Percentiles rank a stretch among this genome's conserved stretches.
Evolutionary conservation across 2,113 vertebrate genomes (phyloP).

Genomic region (Poeciliopsis turrubarensis): DNA sequence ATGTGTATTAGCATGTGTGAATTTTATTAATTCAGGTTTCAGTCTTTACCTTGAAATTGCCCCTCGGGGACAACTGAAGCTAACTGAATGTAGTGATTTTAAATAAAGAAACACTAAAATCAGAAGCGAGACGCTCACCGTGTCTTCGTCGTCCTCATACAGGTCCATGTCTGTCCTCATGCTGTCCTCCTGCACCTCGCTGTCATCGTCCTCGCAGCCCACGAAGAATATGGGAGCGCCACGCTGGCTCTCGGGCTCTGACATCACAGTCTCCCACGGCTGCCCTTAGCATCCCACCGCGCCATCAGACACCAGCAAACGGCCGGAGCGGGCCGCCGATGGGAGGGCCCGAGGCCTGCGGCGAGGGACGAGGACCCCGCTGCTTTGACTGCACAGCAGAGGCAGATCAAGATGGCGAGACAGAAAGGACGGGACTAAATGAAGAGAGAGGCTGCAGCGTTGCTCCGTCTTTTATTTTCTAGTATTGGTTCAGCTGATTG

Average conservation of each 20-base stretch:
- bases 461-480: slow-evolving; percentile 10
- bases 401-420: neutral
- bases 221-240: slow-evolving; percentile 95
- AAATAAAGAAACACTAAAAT: too few relatives aligned
- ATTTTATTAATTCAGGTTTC: too few relatives aligned
- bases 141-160: slow-evolving; percentile 90
- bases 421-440: neutral
- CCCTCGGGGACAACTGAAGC: too few relatives aligned
- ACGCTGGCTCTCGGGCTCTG: slow-evolving; percentile 89
- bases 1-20: too few relatives aligned
- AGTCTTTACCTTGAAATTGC: too few relatives aligned
- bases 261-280: slow-evolving; percentile 88
- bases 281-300: slow-evolving; percentile 84
- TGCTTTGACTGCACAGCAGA: slow-evolving; percentile 23
- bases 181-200: slow-evolving; percentile 86
- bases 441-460: neutral
- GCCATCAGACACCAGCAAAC: slow-evolving; percentile 75
- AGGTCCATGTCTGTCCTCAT: slow-evolving; percentile 92
- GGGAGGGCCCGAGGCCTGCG: slow-evolving; percentile 30
- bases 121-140: slow-evolving; percentile 59
- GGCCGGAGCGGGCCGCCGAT: slow-evolving; percentile 21
- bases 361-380: slow-evolving; percentile 8
- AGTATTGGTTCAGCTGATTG: slow-evolving; percentile 33
- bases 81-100: too few relatives aligned
- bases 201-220: slow-evolving; percentile 94